Evolutionary conservation across 2,797 vertebrate genomes (phyloP).

Genomic region (Acanthurus lineatus): DNA sequence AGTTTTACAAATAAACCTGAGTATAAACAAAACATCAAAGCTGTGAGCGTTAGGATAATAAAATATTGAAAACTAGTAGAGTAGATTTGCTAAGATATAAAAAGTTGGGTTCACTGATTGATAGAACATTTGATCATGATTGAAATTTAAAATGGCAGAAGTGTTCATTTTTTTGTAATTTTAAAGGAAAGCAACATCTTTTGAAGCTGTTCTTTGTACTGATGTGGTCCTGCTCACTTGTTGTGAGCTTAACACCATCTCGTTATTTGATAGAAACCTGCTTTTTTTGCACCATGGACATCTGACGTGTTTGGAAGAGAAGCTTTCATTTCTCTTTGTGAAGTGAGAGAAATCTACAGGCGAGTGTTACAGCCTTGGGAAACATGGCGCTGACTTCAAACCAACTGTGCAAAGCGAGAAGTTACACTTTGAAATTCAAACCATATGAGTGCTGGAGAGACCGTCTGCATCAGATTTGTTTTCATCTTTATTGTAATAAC

Average conservation of each 20-base stretch:
- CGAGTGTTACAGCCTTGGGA: constrained; percentile 24
- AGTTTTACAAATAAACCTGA: constrained; percentile 8
- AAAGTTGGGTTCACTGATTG: background rate
- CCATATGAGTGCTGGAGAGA: constrained; percentile 5
- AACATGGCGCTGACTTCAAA: constrained; percentile 43
- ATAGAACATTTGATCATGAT: constrained; percentile 21
- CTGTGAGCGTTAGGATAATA: background rate
- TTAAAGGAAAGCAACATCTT: background rate
- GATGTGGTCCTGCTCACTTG: background rate
- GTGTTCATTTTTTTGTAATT: background rate
- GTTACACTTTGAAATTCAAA: constrained; percentile 57
- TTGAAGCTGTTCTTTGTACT: background rate
- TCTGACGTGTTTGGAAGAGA: constrained; percentile 30
- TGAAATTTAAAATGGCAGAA: constrained; percentile 10
- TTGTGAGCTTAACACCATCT: background rate
- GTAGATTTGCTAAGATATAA: constrained; percentile 4
- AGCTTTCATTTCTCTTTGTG: constrained; percentile 34
- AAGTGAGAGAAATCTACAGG: constrained; percentile 28
- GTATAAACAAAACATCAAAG: constrained; percentile 23
- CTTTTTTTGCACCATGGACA: background rate
- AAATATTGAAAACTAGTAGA: background rate
- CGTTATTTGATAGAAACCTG: background rate
- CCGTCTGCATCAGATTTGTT: constrained; percentile 38
- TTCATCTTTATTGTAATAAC: constrained; percentile 33
- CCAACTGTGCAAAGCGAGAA: constrained; percentile 9